These are phyloP conservation scores for Orthochromis malagaraziensis DNA, from an alignment of 2,113 vertebrate genomes.

Conservation along the genomic window DNA sequence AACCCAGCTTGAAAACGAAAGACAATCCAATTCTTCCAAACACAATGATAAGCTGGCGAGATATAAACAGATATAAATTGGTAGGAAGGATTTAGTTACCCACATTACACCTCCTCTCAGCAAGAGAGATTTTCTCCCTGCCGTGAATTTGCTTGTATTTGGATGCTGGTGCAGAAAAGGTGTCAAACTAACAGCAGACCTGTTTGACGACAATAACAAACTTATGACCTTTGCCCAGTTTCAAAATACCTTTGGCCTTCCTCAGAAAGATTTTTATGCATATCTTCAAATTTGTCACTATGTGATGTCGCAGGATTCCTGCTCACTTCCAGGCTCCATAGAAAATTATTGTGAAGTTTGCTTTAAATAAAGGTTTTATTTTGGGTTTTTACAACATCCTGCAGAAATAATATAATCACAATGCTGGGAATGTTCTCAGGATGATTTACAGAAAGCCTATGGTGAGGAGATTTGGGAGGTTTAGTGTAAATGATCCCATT, in stretches of 20 bases:
- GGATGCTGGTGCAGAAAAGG: fast-evolving
- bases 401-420: neutral
- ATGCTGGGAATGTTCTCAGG: neutral
- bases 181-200: neutral
- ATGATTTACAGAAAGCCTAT: neutral
- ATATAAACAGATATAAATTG: neutral
- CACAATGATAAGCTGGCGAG: neutral
- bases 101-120: neutral
- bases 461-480: neutral
- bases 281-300: neutral
- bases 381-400: neutral
- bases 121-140: fast-evolving
- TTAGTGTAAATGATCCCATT: neutral
- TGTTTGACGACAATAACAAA: neutral
- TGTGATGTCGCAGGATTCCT: neutral
- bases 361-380: neutral
- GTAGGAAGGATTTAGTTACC: neutral
- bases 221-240: neutral
- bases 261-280: neutral
- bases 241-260: neutral
- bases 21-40: neutral
- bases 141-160: neutral
- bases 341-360: fast-evolving
- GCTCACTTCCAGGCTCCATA: neutral
- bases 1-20: neutral